Percentiles rank a stretch among this genome's conserved stretches.
These are phyloP conservation scores for Limnothrissa miodon DNA, from an alignment of 2,113 vertebrate genomes.

Conservation along the genomic window DNA sequence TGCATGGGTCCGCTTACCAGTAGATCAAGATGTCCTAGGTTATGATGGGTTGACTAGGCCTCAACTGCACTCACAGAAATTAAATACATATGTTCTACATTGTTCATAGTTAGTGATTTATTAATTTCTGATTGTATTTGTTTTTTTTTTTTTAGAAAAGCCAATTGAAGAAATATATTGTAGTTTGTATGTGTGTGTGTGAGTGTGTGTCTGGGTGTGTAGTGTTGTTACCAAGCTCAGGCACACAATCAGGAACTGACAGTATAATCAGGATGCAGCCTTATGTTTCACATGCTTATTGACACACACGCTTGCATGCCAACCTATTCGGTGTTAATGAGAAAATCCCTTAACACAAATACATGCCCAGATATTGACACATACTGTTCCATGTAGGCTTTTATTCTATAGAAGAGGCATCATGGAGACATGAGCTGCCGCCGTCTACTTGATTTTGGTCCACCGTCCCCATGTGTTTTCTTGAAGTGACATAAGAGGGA, in stretches of 20 bases:
- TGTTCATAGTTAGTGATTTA: too few species aligned
- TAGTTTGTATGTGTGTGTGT: neutral
- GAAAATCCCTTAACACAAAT: neutral
- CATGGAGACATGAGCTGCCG: neutral
- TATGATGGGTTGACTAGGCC: neutral
- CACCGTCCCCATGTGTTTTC: neutral
- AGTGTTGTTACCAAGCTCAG: neutral
- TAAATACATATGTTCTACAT: neutral
- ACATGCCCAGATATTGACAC: neutral
- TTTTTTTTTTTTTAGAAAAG: too few species aligned
- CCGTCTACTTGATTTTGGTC: neutral
- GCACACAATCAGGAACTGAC: neutral
- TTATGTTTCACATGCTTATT: neutral
- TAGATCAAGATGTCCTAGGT: neutral
- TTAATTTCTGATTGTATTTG: too few species aligned
- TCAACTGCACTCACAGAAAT: neutral
- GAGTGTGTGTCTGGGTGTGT: too few species aligned
- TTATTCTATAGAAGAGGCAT: neutral
- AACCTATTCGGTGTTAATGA: neutral
- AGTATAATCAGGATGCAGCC: neutral
- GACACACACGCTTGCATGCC: neutral
- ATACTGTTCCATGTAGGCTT: neutral
- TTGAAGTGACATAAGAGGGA: slow-evolving; percentile 19
- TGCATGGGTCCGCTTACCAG: neutral
- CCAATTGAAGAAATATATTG: neutral